Base-by-base conservation (phyloP, 2,113 vertebrate genomes). In the Limnothrissa miodon region DNA sequence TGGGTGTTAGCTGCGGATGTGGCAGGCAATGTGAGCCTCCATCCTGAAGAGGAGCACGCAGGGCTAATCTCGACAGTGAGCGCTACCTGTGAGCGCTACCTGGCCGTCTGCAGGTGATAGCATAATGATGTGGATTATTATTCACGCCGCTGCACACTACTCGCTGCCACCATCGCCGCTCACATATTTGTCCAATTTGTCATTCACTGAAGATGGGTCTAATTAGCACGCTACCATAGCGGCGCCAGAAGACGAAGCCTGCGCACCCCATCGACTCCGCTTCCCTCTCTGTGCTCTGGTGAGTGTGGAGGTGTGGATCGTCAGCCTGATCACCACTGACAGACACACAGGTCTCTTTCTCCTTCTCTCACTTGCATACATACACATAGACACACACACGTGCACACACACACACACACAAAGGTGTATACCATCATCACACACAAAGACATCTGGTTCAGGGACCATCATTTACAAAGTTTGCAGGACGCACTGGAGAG, bases 371-470 rank as follows among this genome's bases (percentile, higher is more conserved):
- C 42, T 42, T 5, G 5, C 53, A 23, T 5, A 56, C 53, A 23
- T 5, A 23, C 53, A 56, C 17, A 23, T 21, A 36, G 0, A 29
- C 80, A 39, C 45, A 51, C 79, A 36, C n/a, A 48, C 79, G 48
- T 56, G 29, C 81, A 82, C 39, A 33, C 81, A 44, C 53, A 70
- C 59, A 25, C n/a, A 39, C 59, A 82, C 59, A 74, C 42, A 66
- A 33, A 82, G 10, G 21, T 6, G 51, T 21, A 56, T 23, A 19
- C 51, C 7, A 56, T 56, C 7, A 21, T 56, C n/a, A 23, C 59
- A 62, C 59, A 62, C 59, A 62, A 10, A 62, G 7, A 29, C 59
- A 29, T 23, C 51, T 23, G 5, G 1, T 56, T 56, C 51, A 56
- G 13, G 46, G 46, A 48, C 46, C 46, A 17, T 48, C 46, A 2